phyloP scores from a whole-genome alignment of 2,113 vertebrate genomes.

The Probosciger aterrimus region DNA sequence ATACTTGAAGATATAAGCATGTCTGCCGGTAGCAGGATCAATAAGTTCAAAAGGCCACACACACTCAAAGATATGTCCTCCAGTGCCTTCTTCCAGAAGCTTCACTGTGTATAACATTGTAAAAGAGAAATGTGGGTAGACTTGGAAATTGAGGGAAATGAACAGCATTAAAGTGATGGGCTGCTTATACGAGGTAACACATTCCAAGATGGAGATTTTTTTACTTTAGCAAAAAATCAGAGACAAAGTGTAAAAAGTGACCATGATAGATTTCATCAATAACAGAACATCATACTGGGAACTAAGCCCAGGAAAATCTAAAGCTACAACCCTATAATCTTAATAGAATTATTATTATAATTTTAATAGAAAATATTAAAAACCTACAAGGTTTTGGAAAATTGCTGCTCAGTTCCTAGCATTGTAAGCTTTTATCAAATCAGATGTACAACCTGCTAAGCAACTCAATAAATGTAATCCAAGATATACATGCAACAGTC shows the following conservation, averaged over 20 bases:
- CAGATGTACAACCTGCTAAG: neutral
- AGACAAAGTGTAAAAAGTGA: neutral
- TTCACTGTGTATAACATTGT: rapidly evolving
- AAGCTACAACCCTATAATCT: neutral
- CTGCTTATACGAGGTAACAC: neutral
- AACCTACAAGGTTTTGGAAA: neutral
- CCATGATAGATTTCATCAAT: rapidly evolving
- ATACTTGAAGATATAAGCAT: neutral
- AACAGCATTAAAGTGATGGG: neutral
- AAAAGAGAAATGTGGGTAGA: neutral
- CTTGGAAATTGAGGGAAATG: neutral
- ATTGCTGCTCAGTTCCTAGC: neutral
- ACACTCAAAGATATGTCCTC: neutral
- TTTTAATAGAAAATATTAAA: neutral
- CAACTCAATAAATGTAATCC: neutral
- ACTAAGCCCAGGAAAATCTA: neutral
- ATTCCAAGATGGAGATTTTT: neutral
- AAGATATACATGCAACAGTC: slow-evolving; percentile 6
- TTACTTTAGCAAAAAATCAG: neutral
- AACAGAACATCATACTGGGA: neutral
- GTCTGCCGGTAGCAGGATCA: neutral
- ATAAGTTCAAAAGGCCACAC: rapidly evolving
- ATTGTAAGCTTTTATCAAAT: slow-evolving; percentile 6
- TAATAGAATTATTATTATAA: too few species aligned
- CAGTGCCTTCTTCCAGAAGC: neutral